Percentiles rank a stretch among this genome's conserved stretches.
Evolutionary conservation across 2,797 vertebrate species (phyloP).

Genomic region (Vipera latastei): DNA sequence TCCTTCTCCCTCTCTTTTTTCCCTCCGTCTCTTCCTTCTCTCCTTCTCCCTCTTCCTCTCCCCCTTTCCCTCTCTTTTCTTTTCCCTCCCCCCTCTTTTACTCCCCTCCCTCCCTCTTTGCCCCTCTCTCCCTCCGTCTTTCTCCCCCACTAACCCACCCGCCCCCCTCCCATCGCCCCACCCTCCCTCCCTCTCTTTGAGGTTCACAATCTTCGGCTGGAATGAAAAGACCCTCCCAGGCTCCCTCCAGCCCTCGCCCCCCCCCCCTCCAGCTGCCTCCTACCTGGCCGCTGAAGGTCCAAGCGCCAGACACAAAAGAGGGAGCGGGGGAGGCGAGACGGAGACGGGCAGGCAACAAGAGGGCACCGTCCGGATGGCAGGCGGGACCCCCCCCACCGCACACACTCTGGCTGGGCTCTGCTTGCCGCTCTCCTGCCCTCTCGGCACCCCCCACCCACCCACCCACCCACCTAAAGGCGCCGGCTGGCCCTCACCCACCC

Average conservation of each 20-base stretch:
- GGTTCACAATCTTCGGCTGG: background rate
- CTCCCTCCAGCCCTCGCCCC: accelerated
- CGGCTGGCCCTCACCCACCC: background rate
- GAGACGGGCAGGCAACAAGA: background rate
- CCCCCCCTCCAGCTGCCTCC: background rate
- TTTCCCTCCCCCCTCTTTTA: no score
- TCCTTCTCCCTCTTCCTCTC: background rate
- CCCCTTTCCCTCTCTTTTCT: no score
- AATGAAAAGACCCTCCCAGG: background rate
- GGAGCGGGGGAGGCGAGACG: background rate
- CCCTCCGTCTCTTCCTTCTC: background rate
- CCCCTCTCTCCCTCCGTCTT: no score
- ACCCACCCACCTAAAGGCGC: background rate
- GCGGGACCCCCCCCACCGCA: background rate
- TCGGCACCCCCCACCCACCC: no score
- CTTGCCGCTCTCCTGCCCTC: background rate
- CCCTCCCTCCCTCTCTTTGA: background rate
- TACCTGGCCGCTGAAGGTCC: background rate
- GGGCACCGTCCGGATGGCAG: background rate
- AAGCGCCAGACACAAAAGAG: background rate
- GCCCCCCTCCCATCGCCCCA: no score
- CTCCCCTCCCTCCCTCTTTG: background rate
- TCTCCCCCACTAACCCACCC: background rate
- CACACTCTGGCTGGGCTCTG: background rate
- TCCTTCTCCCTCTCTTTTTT: background rate